Base-by-base conservation (phyloP, 1,140 invertebrate genomes). In the Ostrea denselamellosa region DNA sequence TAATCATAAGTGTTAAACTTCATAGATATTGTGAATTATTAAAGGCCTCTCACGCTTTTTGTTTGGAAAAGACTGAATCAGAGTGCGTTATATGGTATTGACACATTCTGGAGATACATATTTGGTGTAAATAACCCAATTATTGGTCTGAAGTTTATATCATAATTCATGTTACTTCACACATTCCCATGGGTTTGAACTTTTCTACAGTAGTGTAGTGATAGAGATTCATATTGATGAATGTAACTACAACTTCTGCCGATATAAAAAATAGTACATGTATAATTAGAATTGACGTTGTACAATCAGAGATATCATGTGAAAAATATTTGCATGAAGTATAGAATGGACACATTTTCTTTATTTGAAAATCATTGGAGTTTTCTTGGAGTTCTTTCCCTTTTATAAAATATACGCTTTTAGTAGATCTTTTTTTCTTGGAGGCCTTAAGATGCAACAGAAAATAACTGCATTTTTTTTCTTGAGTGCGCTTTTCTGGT, bases 401-500 rank as follows among this genome's bases (percentile, higher is more conserved):
- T 77, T 86, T 85, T 62, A 54, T 62, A 58, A 85, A 62, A 3
- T 77, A n/a, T 62, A 14, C 10, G n/a, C 0, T 62, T 62, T 17
- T 62, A 8, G 5, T 44, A 44, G 17, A 22, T 52, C 25, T 17
- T 85, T 25, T 25, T 12, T 44, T 85, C 22, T 28, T 71, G 34
- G 58, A 44, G 77, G 17, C 81, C 19, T 87, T 54, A 44, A 54
- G 34, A 86, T 87, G 86, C 68, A 77, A 34, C 25, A 77, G 68
- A 77, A 22, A 77, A 77, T 77, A 77, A 25, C 5, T 77, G 68
- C 68, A 77, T 77, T 77, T 77, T 77, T n/a, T 77, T 22, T 77
- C 68, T 77, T 77, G 68, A 77, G 68, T 77, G 68, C 25, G 68
- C 68, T 87, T 81, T 62, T 83, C 86, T 87, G 86, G n/a, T 51